Evolutionary conservation across 2,113 vertebrate genomes (phyloP).

Genomic region (Mystacornis crossleyi): DNA sequence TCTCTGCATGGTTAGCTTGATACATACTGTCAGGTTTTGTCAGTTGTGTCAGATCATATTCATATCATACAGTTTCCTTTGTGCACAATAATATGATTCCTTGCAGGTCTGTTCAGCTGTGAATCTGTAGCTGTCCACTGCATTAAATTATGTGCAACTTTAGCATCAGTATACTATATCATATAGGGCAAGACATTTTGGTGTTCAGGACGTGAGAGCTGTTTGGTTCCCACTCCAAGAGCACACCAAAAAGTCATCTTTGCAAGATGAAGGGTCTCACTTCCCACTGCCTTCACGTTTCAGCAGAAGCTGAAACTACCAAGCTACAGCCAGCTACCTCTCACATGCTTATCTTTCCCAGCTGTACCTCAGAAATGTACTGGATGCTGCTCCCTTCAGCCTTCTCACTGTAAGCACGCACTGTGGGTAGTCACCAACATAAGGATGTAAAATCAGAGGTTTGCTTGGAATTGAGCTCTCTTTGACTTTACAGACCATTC

Average conservation of each 20-base stretch:
- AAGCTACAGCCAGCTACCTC: neutral
- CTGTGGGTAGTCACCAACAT: neutral
- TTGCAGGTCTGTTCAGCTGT: neutral
- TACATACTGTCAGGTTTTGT: constrained; percentile 43
- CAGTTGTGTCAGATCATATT: constrained; percentile 36
- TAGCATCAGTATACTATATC: neutral
- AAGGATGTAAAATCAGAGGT: neutral
- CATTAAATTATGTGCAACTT: neutral
- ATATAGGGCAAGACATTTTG: neutral
- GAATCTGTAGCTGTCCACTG: neutral
- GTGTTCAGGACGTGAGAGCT: neutral
- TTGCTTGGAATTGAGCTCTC: neutral
- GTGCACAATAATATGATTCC: neutral
- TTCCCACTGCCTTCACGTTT: neutral
- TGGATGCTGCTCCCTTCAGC: neutral
- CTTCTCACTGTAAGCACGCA: neutral
- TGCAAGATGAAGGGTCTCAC: neutral
- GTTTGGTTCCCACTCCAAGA: neutral
- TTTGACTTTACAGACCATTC: neutral
- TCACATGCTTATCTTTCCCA: neutral
- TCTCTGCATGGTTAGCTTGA: constrained; percentile 38
- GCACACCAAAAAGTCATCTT: neutral
- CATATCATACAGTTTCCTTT: constrained; percentile 5
- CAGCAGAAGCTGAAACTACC: neutral
- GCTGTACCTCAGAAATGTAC: neutral